Base-by-base conservation (phyloP, 2,888 invertebrate species). In the Pomacea canaliculata region DNA sequence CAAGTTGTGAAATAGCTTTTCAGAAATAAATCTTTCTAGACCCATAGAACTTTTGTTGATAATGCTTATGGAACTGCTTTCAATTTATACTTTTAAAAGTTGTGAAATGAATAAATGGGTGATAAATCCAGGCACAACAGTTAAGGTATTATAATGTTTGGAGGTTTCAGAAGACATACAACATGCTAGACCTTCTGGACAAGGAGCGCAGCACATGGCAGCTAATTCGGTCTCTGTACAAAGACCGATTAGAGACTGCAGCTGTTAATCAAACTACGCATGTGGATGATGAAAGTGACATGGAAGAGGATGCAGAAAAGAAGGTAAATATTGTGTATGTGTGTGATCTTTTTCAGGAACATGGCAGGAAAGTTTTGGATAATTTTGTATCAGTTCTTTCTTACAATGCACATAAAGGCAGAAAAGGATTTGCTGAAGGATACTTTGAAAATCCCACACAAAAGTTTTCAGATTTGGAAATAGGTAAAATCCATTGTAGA, bases 201-300 rank as follows among this genome's bases (percentile, higher is more conserved):
- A 94, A 95, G 85, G 98, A 98, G 89, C 93, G 95, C 59, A 95
- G 96, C 86, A 97, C 96, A 0, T 98, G 97, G 97, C 93, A 95
- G 83, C 92, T 98, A 48, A 88, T 97, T 9, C 94, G 94, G 84
- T 95, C 95, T 80, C 91, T 98, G 19, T 97, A 95, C 91, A 94
- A 95, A 82, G 96, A 97, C 91, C 93, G 96, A 49, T 91, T 95
- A 70, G 91, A 92, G 68, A 86, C 88, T 0, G 82, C 89, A n/a
- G 75, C 83, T 60, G 76, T 59, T 9, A 23, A 46, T 18, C 67
- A 67, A 3, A 37, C 49, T 0, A 27, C 23, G 23, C 12, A 12
- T 3, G 60, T 74, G 69, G 65, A 70, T 7, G 81, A 82, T 10
- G 81, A 82, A 12, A 82, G 83, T 51, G 71, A 78, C 13, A 81